Percentiles rank a stretch among this genome's conserved stretches.
These are phyloP conservation scores for Eumerus sabulonum DNA, from an alignment of 2,888 invertebrate species.

Conservation along the genomic window DNA sequence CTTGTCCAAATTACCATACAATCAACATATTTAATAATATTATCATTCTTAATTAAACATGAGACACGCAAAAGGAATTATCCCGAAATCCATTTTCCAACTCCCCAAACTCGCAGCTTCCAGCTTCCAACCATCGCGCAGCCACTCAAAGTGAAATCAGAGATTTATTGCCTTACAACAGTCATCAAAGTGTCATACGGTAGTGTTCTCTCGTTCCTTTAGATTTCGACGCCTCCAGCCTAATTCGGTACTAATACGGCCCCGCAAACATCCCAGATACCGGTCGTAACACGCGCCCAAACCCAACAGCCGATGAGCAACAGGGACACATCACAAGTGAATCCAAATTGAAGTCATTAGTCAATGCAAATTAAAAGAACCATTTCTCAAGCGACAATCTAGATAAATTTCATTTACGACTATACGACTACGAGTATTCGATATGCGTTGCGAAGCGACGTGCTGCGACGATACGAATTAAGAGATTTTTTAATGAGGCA, in stretches of 20 bases:
- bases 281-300: neutral
- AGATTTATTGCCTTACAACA: slow-evolving; percentile 53
- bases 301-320: neutral
- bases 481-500: slow-evolving; percentile 62
- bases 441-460: no score
- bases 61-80: slow-evolving; percentile 60
- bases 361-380: slow-evolving; percentile 67
- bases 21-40: slow-evolving; percentile 53
- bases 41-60: slow-evolving; percentile 55
- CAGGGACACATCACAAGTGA: slow-evolving; percentile 12
- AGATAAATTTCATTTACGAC: slow-evolving; percentile 54
- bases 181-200: slow-evolving; percentile 34
- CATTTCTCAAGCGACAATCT: slow-evolving; percentile 55
- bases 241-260: slow-evolving; percentile 34
- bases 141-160: slow-evolving; percentile 57
- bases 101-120: no score
- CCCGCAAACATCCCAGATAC: slow-evolving; percentile 42
- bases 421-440: neutral
- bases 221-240: slow-evolving; percentile 2
- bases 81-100: slow-evolving; percentile 47
- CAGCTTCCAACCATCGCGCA: neutral
- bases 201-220: neutral
- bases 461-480: slow-evolving; percentile 37
- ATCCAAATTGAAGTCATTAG: slow-evolving; percentile 63
- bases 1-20: slow-evolving; percentile 60